A percentile compares a stretch with the other conserved stretches of the same genome.
Conservation (phyloP, 2,797 vertebrate genomes). For the Pipistrellus pipistrellus region DNA sequence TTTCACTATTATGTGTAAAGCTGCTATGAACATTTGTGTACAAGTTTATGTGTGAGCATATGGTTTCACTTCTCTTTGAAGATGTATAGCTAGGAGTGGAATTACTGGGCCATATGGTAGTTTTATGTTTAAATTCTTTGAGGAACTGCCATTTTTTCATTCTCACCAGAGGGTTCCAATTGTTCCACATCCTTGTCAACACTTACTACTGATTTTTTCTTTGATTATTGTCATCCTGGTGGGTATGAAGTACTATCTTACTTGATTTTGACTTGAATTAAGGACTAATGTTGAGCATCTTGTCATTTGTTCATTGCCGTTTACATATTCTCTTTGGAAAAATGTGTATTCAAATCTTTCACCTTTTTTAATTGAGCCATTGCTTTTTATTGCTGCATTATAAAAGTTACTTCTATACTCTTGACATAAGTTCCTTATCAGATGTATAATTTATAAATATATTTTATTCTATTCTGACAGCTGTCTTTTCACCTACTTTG, state of each 20-base stretch:
- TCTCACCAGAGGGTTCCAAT: background rate
- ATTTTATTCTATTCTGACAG: constrained; percentile 17
- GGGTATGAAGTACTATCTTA: background rate
- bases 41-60: background rate
- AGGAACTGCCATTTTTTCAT: background rate
- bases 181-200: background rate
- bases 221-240: background rate
- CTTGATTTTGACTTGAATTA: constrained; percentile 12
- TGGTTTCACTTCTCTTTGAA: background rate
- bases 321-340: no score
- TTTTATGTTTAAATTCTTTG: background rate
- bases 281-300: background rate
- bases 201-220: background rate
- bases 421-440: constrained; percentile 3
- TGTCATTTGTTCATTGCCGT: background rate
- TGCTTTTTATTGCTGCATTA: background rate
- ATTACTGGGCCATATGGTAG: background rate
- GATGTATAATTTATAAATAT: background rate
- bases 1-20: background rate
- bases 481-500: constrained; percentile 7
- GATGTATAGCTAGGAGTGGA: background rate
- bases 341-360: background rate
- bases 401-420: constrained; percentile 13
- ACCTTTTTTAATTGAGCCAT: background rate
- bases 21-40: background rate